phyloP scores from a whole-genome alignment of 1,140 invertebrate species.

The Marisa cornuarietis region DNA sequence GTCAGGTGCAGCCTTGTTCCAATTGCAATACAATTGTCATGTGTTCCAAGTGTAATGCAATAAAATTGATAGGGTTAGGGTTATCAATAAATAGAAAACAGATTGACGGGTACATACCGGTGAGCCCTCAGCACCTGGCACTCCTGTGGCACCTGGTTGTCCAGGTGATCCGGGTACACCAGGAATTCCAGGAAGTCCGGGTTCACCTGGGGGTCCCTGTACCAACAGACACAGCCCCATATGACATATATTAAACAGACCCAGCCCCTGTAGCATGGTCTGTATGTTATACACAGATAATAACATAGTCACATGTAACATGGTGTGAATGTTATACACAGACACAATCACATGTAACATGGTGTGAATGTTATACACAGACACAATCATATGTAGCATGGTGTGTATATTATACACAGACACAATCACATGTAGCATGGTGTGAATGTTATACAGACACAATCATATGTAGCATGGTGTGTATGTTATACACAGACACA shows the following conservation, averaged over 20 bases:
- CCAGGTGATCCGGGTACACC: conserved; percentile 20
- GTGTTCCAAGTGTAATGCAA: too few relatives aligned
- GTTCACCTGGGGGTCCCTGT: conserved; percentile 5
- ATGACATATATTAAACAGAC: neutral
- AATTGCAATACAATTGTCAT: too few relatives aligned
- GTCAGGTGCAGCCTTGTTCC: too few relatives aligned
- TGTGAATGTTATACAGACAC: too few relatives aligned
- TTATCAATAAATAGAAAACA: too few relatives aligned
- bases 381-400: too few relatives aligned
- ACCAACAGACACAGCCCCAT: neutral
- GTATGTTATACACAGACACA: too few relatives aligned
- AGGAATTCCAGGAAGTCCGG: conserved; percentile 16
- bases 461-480: too few relatives aligned
- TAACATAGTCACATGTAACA: neutral
- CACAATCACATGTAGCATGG: too few relatives aligned
- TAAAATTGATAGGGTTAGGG: too few relatives aligned
- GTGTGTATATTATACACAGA: too few relatives aligned
- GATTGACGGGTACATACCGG: neutral
- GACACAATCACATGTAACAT: neutral
- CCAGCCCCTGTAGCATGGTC: too few relatives aligned
- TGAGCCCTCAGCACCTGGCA: neutral
- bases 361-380: neutral
- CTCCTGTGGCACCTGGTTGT: conserved; percentile 13
- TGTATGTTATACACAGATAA: neutral
- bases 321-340: neutral